Percentiles rank a stretch among this genome's conserved stretches.
These are phyloP conservation scores for Zele albiditarsus DNA, from an alignment of 2,888 invertebrate species.

Conservation along the genomic window DNA sequence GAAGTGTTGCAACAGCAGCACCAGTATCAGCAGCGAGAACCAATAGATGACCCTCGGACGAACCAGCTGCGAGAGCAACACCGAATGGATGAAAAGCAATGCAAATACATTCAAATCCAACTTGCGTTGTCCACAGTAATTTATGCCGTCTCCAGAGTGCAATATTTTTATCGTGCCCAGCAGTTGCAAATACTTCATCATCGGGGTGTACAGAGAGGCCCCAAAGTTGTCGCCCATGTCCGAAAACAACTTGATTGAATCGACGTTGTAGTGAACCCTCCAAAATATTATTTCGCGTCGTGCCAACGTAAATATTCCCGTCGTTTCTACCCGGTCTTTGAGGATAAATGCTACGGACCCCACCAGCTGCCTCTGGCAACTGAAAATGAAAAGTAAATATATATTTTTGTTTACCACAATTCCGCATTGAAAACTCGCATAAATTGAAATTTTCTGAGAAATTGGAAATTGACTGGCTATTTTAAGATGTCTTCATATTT, in stretches of 20 bases:
- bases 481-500: too few species aligned
- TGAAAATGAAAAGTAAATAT: slow-evolving; percentile 67
- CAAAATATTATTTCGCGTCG: slow-evolving; percentile 89
- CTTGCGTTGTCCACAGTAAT: slow-evolving; percentile 89
- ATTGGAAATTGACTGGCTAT: too few species aligned
- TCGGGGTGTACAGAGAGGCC: slow-evolving; percentile 92
- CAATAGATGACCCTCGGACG: slow-evolving; percentile 90
- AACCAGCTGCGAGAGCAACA: slow-evolving; percentile 89
- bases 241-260: slow-evolving; percentile 90
- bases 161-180: slow-evolving; percentile 92
- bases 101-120: slow-evolving; percentile 90
- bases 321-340: slow-evolving; percentile 91
- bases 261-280: slow-evolving; percentile 92
- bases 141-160: slow-evolving; percentile 93
- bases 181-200: slow-evolving; percentile 92
- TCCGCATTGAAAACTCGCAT: too few species aligned
- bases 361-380: slow-evolving; percentile 91
- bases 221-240: slow-evolving; percentile 90
- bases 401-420: too few species aligned
- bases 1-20: slow-evolving; percentile 86
- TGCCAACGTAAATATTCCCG: slow-evolving; percentile 93
- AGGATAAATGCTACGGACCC: slow-evolving; percentile 90
- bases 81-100: slow-evolving; percentile 92
- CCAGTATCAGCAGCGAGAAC: slow-evolving; percentile 91
- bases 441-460: too few species aligned